Evolutionary conservation across 2,888 invertebrate species (phyloP).

Genomic region (Linnaemya vulpina): DNA sequence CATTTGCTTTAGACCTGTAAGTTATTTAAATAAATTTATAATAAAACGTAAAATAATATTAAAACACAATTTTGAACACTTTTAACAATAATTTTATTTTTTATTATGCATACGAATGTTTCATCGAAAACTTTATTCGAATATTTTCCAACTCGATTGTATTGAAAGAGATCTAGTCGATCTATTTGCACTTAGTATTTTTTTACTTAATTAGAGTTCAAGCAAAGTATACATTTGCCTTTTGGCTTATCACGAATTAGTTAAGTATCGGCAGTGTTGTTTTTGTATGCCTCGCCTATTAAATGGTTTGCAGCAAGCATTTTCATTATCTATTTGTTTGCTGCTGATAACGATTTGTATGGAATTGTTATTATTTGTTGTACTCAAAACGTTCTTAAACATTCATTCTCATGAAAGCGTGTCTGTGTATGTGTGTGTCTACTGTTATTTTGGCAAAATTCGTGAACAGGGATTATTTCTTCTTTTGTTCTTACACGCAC

Average conservation of each 20-base stretch:
- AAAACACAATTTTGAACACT: too few relatives aligned
- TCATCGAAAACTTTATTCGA: too few relatives aligned
- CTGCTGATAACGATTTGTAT: slow-evolving; percentile 33
- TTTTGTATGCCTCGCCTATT: neutral
- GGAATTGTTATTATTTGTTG: slow-evolving; percentile 21
- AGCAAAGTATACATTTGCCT: neutral
- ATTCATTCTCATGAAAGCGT: neutral
- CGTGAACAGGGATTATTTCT: too few relatives aligned
- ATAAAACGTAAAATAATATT: too few relatives aligned
- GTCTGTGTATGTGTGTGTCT: neutral
- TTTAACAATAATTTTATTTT: too few relatives aligned
- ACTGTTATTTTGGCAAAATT: too few relatives aligned
- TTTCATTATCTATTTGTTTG: slow-evolving; percentile 47
- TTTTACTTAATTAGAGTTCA: slow-evolving; percentile 2
- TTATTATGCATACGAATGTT: too few relatives aligned
- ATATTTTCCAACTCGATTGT: too few relatives aligned
- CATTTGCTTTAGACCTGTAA: too few relatives aligned
- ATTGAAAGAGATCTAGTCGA: neutral
- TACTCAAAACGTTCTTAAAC: neutral
- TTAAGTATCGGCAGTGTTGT: neutral
- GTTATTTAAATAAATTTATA: too few relatives aligned
- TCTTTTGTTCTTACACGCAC: too few relatives aligned
- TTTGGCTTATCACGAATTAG: slow-evolving; percentile 5
- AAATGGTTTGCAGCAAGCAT: slow-evolving; percentile 22
- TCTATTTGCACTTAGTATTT: neutral